These are phyloP conservation scores for Drosophila colorata DNA, from an alignment of 2,888 invertebrate species.

Conservation along the genomic window DNA sequence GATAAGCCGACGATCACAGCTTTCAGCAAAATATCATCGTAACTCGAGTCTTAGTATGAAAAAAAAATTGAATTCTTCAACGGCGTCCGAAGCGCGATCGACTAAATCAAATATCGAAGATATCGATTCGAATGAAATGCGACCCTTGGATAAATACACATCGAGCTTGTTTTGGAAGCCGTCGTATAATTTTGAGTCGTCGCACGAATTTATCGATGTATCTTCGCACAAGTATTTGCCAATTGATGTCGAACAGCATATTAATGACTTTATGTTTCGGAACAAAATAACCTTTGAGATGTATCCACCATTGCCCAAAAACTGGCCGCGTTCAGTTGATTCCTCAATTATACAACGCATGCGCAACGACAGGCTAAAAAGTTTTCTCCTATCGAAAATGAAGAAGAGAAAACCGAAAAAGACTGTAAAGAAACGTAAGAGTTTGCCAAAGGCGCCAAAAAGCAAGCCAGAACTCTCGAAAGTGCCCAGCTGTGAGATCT, in stretches of 20 bases:
- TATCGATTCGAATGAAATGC: too few species aligned
- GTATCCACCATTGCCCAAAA: slow-evolving; percentile 1
- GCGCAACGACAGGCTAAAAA: neutral
- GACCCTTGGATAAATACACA: neutral
- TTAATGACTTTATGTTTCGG: neutral
- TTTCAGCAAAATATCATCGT: too few species aligned
- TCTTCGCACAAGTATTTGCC: neutral
- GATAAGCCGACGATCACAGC: too few species aligned
- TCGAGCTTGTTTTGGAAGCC: neutral
- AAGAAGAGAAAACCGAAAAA: neutral
- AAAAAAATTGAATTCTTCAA: too few species aligned
- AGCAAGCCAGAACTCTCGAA: neutral
- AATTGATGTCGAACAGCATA: slow-evolving; percentile 2
- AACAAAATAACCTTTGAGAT: slow-evolving; percentile 8
- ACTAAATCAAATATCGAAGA: too few species aligned
- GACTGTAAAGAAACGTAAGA: neutral
- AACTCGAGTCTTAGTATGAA: too few species aligned
- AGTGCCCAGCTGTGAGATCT: slow-evolving; percentile 23
- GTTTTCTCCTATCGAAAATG: too few species aligned
- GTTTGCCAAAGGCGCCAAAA: too few species aligned
- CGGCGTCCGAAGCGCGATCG: too few species aligned
- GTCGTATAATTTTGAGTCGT: neutral
- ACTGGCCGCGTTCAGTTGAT: slow-evolving; percentile 24
- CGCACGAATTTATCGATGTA: neutral
- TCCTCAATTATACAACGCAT: neutral